Evolutionary conservation across 1,140 invertebrate genomes (phyloP), one percentile per base, ranked within the genome.

Genomic region (Drosophila lacteicornis): DNA sequence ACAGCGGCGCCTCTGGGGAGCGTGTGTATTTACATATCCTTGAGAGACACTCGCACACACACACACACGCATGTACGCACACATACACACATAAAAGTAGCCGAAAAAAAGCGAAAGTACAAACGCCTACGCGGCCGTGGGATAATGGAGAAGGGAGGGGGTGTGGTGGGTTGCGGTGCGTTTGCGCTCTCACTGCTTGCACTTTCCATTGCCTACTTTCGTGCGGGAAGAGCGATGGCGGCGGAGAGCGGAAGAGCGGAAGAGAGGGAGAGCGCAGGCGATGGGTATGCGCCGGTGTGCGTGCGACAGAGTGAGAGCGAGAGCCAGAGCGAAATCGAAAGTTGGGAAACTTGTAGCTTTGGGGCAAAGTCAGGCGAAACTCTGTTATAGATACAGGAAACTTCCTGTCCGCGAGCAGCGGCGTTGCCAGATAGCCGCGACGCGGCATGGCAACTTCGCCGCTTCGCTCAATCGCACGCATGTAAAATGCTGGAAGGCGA

Each of bases 321-420:
- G 53, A 55, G 53, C 27, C 60, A 61, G 56, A 66, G 63, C 50
- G 65, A 71, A 73, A 74, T 50, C 68, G 69, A 68, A 55, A 58
- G 65, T 70, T 62, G 57, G 46, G 57, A 67, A 58, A 81, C 82
- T 85, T 82, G 79, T 79, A 79, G 82, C 82, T 84, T 78, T 85
- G 46, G 66, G 53, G 55, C 61, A 71, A 58, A 47, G 42, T 45
- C 25, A 58, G 27, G 57, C 43, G 27, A 30, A 74, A 80, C 77
- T 78, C 80, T 87, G 80, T 88, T 88, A 87, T 87, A 87, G 80
- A 87, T 88, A 87, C 78, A 81, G 55, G 60, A 77, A 85, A 75
- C 67, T 56, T 19, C 57, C 40, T 76, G 68, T 71, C n/a, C 59
- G 59, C 33, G 42, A 56, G 30, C 13, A 22, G 51, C 42, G 50